Evolutionary conservation across 1,140 invertebrate genomes (phyloP), one percentile per base, ranked within the genome.

Genomic region (Cephus cinctus): DNA sequence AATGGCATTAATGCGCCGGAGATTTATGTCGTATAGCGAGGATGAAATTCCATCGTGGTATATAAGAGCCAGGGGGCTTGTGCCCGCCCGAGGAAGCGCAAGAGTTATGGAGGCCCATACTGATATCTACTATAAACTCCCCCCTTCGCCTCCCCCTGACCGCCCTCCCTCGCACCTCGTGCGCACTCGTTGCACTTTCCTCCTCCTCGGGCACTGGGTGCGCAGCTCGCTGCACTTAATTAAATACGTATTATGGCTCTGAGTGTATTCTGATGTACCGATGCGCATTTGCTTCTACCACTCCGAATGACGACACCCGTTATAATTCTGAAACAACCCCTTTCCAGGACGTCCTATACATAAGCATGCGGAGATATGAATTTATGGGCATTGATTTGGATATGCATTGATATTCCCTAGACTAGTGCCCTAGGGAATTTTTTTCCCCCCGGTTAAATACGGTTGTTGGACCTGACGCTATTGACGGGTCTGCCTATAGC

Each of bases 241-340:
- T 73, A 73, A 73, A 73, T 73, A 65, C 69, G 65, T 69, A 71
- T 75, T 71, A 71, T 73, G 63, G 57, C 50, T 46, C 63, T 59
- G 69, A 73, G 70, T 73, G 70, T 72, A 64, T 73, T 73, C 63
- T 66, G 63, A 68, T 73, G 70, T 71, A 62, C 59, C 49, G 51
- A 57, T 57, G 59, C 20, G 20, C 40, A 22, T 21, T 22, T 14
- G 19, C 9, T 22, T 4, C 5, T 18, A 42, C 40, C 20, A 23
- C 8, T 4, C 40, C 20, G 20, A 22, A 21, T 42, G n/a, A 27
- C 25, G 25, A 27, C 25, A n/a, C 25, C 25, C 25, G n/a, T n/a
- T n/a, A n/a, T n/a, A n/a, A n/a, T n/a, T n/a, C n/a, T n/a, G n/a
- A n/a, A n/a, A n/a, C n/a, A n/a, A n/a, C n/a, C n/a, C n/a, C n/a